Percentiles rank a stretch among this genome's conserved stretches.
These are phyloP conservation scores for Holothuria glaberrima DNA, from an alignment of 35 echinoderm and acorn worm genomes.

Conservation along the genomic window DNA sequence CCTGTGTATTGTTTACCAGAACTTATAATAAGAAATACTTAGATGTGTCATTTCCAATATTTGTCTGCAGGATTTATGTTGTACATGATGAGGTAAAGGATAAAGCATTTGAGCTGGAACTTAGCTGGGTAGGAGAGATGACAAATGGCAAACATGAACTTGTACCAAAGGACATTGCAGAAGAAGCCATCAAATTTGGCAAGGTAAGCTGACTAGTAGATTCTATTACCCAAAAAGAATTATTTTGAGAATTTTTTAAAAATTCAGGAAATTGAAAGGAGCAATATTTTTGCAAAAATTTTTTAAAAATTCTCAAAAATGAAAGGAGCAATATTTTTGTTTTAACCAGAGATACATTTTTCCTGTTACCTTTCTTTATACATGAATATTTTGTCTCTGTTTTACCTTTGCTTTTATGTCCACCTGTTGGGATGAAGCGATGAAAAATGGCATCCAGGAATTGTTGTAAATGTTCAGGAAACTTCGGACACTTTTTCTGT, in stretches of 20 bases:
- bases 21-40: too few species aligned
- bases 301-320: neutral
- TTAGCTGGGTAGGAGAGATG: constrained; percentile 96
- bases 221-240: too few species aligned
- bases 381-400: neutral
- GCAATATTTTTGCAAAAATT: neutral
- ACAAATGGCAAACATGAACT: constrained; percentile 92
- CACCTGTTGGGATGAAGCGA: too few species aligned
- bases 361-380: neutral
- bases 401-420: too few species aligned
- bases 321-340: neutral
- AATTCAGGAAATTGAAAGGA: neutral
- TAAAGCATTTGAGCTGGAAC: constrained; percentile 96
- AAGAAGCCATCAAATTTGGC: constrained; percentile 91
- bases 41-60: neutral
- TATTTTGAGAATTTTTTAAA: neutral
- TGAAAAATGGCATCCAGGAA: too few species aligned
- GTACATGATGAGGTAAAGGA: constrained; percentile 99
- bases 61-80: constrained; percentile 79
- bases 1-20: too few species aligned
- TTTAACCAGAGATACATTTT: too few species aligned
- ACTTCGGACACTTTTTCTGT: too few species aligned
- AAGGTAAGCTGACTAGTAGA: constrained; percentile 65
- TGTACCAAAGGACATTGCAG: constrained; percentile 85
- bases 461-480: too few species aligned